Conservation (phyloP, 2,888 invertebrate genomes). For the Neocrepidodera transversa region DNA sequence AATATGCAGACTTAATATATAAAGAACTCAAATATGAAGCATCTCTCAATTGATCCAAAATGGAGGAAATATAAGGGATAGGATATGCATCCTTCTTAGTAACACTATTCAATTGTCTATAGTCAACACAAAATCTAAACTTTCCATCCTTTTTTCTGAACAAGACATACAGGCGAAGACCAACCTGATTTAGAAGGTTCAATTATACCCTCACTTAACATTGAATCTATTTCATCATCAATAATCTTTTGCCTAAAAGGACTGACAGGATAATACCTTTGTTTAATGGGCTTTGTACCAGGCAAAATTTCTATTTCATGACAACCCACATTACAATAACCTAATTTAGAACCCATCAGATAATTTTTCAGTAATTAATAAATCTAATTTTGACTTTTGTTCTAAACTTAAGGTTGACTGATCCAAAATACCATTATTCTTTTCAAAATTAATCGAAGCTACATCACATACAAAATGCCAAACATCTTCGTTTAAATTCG, state of each 20-base stretch:
- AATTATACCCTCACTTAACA: background rate
- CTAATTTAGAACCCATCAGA: background rate
- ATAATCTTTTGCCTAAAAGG: background rate
- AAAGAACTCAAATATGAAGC: too few relatives aligned
- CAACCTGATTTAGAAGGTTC: background rate
- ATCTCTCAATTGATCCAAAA: too few relatives aligned
- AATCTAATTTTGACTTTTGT: background rate
- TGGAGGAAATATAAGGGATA: too few relatives aligned
- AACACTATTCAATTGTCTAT: too few relatives aligned
- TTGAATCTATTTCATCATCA: background rate
- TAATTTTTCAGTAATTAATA: background rate
- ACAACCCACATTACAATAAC: background rate
- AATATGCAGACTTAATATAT: too few relatives aligned
- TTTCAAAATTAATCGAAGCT: background rate
- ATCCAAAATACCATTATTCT: background rate
- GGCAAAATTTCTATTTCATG: too few relatives aligned
- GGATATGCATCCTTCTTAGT: too few relatives aligned
- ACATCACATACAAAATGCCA: too few relatives aligned
- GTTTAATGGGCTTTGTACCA: background rate
- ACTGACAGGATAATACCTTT: background rate
- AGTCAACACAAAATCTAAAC: too few relatives aligned
- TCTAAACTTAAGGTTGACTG: too few relatives aligned
- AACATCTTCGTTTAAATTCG: constrained; percentile 1
- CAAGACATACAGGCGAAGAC: constrained; percentile 1
- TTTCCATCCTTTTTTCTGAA: too few relatives aligned